A percentile compares a stretch with the other conserved stretches of the same genome.
Conservation (phyloP, 2,888 invertebrate genomes). For the Nephrotoma flavescens region DNA sequence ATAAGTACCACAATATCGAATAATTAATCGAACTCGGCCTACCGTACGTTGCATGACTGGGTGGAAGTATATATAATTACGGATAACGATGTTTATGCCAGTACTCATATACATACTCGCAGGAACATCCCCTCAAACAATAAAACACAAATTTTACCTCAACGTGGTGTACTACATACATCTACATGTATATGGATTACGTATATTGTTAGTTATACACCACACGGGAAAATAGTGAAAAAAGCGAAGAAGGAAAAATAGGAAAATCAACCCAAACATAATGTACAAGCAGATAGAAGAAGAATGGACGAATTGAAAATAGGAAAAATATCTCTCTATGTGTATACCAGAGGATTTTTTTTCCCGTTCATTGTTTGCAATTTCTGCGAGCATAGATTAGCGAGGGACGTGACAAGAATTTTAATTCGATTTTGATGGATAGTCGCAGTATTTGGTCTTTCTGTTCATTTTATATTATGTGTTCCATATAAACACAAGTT, state of each 20-base stretch:
- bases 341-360: not conserved
- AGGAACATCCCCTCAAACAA: not conserved
- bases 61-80: not conserved
- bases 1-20: not conserved
- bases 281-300: not conserved
- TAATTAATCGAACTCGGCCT: not conserved
- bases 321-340: not conserved
- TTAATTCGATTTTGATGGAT: conserved; percentile 5
- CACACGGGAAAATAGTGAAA: not conserved
- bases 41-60: not conserved
- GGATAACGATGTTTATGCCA: not conserved
- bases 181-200: not conserved
- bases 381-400: conserved; percentile 6
- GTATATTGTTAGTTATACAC: not conserved
- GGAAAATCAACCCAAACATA: not conserved
- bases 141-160: not conserved
- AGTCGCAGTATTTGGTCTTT: not conserved
- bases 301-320: not conserved
- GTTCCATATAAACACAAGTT: not conserved
- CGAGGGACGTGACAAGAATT: conserved; percentile 5
- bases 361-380: conserved; percentile 4
- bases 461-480: not conserved
- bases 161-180: not conserved
- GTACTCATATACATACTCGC: not conserved
- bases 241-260: not conserved